A percentile compares a stretch with the other conserved stretches of the same genome.
phyloP scores from a whole-genome alignment of 2,113 vertebrate species.

The Ursus arctos region DNA sequence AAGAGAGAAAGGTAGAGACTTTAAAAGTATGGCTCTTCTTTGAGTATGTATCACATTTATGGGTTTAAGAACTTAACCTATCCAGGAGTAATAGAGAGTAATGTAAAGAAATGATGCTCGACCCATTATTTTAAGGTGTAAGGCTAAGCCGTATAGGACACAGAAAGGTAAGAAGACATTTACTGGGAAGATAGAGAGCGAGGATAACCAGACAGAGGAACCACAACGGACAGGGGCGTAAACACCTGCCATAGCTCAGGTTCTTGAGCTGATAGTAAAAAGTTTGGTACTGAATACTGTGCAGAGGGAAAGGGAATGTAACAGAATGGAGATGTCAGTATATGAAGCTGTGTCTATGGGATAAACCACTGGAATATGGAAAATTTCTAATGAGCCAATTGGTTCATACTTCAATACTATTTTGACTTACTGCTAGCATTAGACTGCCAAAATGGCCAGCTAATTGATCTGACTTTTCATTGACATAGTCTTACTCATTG shows the following conservation, averaged over 20 bases:
- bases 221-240: neutral
- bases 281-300: neutral
- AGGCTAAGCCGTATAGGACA: neutral
- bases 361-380: neutral
- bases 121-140: neutral
- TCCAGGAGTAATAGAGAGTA: neutral
- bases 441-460: neutral
- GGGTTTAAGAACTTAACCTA: neutral
- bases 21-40: neutral
- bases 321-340: neutral
- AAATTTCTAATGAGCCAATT: neutral
- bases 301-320: neutral
- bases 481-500: neutral
- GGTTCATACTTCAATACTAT: neutral
- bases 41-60: neutral
- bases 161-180: neutral
- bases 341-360: neutral
- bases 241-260: neutral
- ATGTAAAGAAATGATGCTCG: neutral
- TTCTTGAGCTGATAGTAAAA: neutral
- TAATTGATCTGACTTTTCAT: neutral
- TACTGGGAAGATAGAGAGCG: neutral
- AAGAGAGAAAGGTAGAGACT: neutral
- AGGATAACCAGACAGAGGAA: neutral
- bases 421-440: constrained; percentile 14